Percentiles rank a stretch among this genome's conserved stretches.
Conservation (phyloP, 1,140 invertebrate species). For the Leptinotarsa defecta region DNA sequence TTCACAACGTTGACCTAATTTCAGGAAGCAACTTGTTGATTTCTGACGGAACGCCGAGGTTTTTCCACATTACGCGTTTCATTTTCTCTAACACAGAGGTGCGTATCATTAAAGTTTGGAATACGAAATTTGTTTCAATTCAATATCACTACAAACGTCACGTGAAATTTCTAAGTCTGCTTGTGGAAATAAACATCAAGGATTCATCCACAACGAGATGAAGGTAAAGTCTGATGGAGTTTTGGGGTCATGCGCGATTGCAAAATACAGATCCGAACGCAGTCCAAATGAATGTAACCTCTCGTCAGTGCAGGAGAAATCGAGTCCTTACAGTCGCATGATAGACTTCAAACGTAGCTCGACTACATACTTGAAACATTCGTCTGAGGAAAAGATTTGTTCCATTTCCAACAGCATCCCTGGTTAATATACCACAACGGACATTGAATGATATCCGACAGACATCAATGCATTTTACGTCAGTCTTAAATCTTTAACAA, state of each 20-base stretch:
- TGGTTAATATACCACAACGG: too few species aligned
- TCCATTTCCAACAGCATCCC: too few species aligned
- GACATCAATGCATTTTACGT: too few species aligned
- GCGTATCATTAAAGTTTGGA: background rate
- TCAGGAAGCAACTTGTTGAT: background rate
- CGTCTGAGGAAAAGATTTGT: too few species aligned
- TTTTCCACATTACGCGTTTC: background rate
- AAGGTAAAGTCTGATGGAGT: constrained; percentile 1
- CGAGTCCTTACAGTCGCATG: too few species aligned
- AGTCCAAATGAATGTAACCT: too few species aligned
- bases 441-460: too few species aligned
- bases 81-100: background rate
- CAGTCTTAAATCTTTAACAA: too few species aligned
- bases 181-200: background rate
- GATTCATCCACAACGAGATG: background rate
- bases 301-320: too few species aligned
- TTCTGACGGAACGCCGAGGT: background rate
- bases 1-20: background rate
- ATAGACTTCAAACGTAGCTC: too few species aligned
- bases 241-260: constrained; percentile 6
- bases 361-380: too few species aligned
- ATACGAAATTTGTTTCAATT: background rate
- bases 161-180: background rate
- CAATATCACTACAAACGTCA: background rate
- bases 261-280: background rate